phyloP scores from a whole-genome alignment of 2,888 invertebrate genomes.

The Diadegma fenestrale region DNA sequence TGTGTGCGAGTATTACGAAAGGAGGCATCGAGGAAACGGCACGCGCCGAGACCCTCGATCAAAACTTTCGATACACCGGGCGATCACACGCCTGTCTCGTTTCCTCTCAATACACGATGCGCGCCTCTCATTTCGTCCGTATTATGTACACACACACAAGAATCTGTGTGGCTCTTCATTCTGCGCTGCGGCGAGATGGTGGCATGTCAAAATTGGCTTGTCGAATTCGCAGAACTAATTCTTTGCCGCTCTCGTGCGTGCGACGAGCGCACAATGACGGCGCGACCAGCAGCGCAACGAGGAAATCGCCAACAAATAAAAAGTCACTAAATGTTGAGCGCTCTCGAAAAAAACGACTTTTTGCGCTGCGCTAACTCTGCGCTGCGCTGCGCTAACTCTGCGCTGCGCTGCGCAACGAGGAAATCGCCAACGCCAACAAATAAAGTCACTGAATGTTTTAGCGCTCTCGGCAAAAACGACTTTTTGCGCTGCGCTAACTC shows the following conservation, averaged over 20 bases:
- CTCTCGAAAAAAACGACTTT: too few species aligned
- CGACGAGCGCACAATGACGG: not conserved
- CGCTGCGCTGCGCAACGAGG: too few species aligned
- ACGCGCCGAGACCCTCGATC: slow-evolving; percentile 68
- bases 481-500: too few species aligned
- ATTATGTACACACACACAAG: slow-evolving; percentile 25
- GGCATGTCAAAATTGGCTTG: slow-evolving; percentile 66
- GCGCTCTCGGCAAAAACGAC: too few species aligned
- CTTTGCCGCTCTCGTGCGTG: slow-evolving; percentile 33
- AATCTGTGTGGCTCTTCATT: slow-evolving; percentile 14
- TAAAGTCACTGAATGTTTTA: too few species aligned
- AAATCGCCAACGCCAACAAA: too few species aligned
- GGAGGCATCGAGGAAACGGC: slow-evolving; percentile 64
- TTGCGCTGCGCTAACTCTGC: too few species aligned
- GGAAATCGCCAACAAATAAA: not conserved
- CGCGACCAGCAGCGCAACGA: not conserved
- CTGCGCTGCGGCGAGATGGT: slow-evolving; percentile 7
- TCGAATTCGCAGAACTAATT: slow-evolving; percentile 70
- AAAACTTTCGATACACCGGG: slow-evolving; percentile 66
- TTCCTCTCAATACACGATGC: slow-evolving; percentile 38
- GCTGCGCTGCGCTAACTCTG: too few species aligned
- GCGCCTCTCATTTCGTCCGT: not conserved
- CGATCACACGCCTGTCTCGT: slow-evolving; percentile 64
- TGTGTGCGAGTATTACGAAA: slow-evolving; percentile 10
- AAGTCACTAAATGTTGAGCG: not conserved